Evolutionary conservation across 2,113 vertebrate genomes (phyloP), one percentile per base, ranked within the genome.

Genomic region (Nycticorax nycticorax): DNA sequence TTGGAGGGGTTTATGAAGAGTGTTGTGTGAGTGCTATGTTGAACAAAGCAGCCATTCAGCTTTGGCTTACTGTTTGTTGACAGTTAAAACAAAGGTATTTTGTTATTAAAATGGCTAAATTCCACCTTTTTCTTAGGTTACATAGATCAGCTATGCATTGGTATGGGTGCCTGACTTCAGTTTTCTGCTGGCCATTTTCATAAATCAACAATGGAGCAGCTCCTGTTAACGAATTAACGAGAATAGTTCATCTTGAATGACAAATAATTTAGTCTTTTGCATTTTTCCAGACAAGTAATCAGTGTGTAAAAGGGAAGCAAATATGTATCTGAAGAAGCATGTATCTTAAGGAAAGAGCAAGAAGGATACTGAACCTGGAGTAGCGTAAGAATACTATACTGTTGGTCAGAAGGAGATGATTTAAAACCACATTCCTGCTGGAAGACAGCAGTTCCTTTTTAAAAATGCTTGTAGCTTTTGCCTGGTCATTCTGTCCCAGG

Each of bases 1-100:
- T 27, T n/a, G 24, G 9, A 63, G 15, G 19, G 22, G 10, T 5
- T n/a, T 74, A 9, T 37, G 37, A 9, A 5, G 3, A 62, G 5
- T 1, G 2, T 45, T 48, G 11, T 67, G 16, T 52, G 17, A 35
- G n/a, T 32, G 17, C 55, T 43, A 0, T 14, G 2, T 47, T 43
- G 30, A 77, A 13, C 27, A 53, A 39, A 88, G 32, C 13, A 19
- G 12, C 8, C 27, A 0, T 69, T 76, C 6, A 5, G 6, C 76
- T 80, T 77, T 64, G 35, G 7, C 6, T 62, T 71, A n/a, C 12
- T 72, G 23, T 30, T 82, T 79, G 11, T 39, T 84, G 30, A 57
- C 22, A 47, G 47, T 55, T n/a, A 43, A 77, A 87, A 50, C 22
- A 41, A 27, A 59, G 8, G 47, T 41, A 41, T 11, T 56, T 69